Evolutionary conservation across 2,888 invertebrate species (phyloP).

Genomic region (Pardosa pseudoannulata): DNA sequence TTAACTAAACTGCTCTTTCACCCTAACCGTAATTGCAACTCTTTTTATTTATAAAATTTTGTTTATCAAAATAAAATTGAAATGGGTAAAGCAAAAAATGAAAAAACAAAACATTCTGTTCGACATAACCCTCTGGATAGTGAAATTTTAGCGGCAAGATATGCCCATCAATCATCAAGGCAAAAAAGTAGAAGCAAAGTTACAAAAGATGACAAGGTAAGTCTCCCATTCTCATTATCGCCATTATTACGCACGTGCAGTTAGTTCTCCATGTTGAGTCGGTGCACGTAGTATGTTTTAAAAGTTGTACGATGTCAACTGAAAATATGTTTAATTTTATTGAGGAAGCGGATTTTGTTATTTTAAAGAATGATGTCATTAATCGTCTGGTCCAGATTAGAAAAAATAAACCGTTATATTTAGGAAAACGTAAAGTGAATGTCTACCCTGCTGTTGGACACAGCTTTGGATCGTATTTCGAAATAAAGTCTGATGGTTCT

Average conservation of each 20-base stretch:
- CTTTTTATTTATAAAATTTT: background rate
- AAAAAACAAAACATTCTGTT: constrained; percentile 81
- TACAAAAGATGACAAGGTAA: constrained; percentile 86
- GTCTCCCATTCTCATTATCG: constrained; percentile 53
- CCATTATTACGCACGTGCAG: constrained; percentile 27
- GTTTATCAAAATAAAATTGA: constrained; percentile 4
- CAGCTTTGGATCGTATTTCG: constrained; percentile 63
- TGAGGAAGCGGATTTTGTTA: constrained; percentile 48
- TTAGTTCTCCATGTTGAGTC: background rate
- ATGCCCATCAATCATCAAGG: constrained; percentile 82
- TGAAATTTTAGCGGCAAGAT: constrained; percentile 84
- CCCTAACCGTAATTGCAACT: too few species aligned
- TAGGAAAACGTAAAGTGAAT: constrained; percentile 56
- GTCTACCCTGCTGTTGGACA: constrained; percentile 51
- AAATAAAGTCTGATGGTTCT: constrained; percentile 49
- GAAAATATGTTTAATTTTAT: constrained; percentile 16
- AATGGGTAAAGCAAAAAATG: constrained; percentile 88
- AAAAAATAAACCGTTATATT: constrained; percentile 51
- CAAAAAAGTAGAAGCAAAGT: constrained; percentile 83
- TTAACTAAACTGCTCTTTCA: too few species aligned
- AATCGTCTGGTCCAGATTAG: constrained; percentile 45
- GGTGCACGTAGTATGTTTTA: background rate
- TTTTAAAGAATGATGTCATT: constrained; percentile 39
- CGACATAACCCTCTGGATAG: constrained; percentile 83
- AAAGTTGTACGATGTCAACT: constrained; percentile 11